Conservation (phyloP, 2,113 vertebrate species). For the Tachysurus vachellii region DNA sequence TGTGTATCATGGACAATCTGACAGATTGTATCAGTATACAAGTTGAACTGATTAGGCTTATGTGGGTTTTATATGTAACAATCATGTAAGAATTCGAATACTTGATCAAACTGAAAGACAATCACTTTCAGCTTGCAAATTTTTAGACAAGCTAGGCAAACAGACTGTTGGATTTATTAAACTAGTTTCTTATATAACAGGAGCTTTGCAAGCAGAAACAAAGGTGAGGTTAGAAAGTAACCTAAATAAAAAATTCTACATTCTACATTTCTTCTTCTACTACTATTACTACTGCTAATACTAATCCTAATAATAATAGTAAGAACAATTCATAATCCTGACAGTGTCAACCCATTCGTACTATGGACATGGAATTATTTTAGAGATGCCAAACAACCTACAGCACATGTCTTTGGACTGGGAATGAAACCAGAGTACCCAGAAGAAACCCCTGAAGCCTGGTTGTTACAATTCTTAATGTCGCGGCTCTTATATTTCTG, state of each 20-base stretch:
- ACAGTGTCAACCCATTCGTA: too few relatives aligned
- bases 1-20: background rate
- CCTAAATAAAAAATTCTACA: background rate
- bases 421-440: too few relatives aligned
- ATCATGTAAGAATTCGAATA: background rate
- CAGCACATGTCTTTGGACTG: too few relatives aligned
- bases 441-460: too few relatives aligned
- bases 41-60: background rate
- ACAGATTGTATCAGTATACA: background rate
- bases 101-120: background rate
- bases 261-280: too few relatives aligned
- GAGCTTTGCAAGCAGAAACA: background rate
- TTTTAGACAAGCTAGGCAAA: background rate
- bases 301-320: too few relatives aligned
- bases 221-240: background rate
- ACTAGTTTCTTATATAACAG: background rate
- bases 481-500: too few relatives aligned
- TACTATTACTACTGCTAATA: too few relatives aligned
- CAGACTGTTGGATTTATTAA: background rate
- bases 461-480: too few relatives aligned
- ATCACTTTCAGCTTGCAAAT: background rate
- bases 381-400: too few relatives aligned
- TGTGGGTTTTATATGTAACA: background rate
- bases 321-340: too few relatives aligned
- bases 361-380: too few relatives aligned